Evolutionary conservation across 2,888 invertebrate species (phyloP).

Genomic region (Apodemia zela): DNA sequence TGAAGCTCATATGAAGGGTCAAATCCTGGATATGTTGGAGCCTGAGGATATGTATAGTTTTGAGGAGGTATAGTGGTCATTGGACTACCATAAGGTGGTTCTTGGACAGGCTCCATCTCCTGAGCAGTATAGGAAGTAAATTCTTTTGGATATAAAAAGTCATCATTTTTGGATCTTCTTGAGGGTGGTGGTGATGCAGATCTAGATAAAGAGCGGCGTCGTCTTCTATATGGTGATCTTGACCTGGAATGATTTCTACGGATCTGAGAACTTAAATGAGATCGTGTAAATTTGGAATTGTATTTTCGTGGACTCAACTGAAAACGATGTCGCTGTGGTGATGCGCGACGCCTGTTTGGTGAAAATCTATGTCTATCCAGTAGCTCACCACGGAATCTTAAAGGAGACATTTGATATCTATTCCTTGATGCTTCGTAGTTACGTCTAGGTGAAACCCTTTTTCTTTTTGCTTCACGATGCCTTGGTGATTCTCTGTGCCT

Average conservation of each 20-base stretch:
- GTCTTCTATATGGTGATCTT: slow-evolving; percentile 16
- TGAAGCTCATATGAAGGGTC: slow-evolving; percentile 48
- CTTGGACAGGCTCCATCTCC: slow-evolving; percentile 15
- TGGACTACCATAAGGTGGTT: background rate
- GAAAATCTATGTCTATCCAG: slow-evolving; percentile 27
- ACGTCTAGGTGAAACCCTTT: background rate
- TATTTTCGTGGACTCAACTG: background rate
- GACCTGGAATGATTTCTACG: slow-evolving; percentile 24
- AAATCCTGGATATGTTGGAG: slow-evolving; percentile 41
- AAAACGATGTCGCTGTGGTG: background rate
- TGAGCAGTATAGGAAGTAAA: slow-evolving; percentile 24
- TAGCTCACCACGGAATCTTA: slow-evolving; percentile 19
- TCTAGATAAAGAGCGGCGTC: slow-evolving; percentile 20
- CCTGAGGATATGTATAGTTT: slow-evolving; percentile 37
- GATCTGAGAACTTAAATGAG: slow-evolving; percentile 27
- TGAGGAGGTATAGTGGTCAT: slow-evolving; percentile 7
- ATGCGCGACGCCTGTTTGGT: background rate
- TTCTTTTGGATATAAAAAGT: slow-evolving; percentile 48
- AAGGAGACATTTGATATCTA: background rate
- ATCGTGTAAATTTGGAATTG: slow-evolving; percentile 32
- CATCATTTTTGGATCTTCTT: slow-evolving; percentile 33
- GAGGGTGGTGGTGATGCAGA: slow-evolving; percentile 26
- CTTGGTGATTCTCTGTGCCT: slow-evolving; percentile 8
- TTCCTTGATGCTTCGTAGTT: slow-evolving; percentile 2
- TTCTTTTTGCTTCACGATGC: background rate